Percentiles rank a stretch among this genome's conserved stretches.
phyloP scores from a whole-genome alignment of 2,113 vertebrate genomes.

The Dipodomys spectabilis region DNA sequence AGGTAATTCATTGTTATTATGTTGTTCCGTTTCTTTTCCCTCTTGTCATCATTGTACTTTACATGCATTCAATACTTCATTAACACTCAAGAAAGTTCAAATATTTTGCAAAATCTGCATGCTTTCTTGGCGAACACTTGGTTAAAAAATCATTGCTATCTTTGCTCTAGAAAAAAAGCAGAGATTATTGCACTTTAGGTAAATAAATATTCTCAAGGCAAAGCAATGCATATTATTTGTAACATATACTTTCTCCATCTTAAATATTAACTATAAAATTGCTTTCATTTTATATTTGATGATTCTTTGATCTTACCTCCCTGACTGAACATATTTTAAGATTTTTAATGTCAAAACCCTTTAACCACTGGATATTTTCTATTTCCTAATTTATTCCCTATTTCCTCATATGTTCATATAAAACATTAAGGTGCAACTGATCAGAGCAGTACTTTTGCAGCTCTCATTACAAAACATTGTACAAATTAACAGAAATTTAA shows the following conservation, averaged over 20 bases:
- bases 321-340: background rate
- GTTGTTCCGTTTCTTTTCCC: background rate
- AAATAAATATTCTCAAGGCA: background rate
- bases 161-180: background rate
- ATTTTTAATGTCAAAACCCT: background rate
- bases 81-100: background rate
- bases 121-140: background rate
- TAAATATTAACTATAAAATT: background rate
- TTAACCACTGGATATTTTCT: background rate
- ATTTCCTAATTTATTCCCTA: background rate
- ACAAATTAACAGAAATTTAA: background rate
- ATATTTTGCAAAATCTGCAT: background rate
- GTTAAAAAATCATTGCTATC: background rate
- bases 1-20: rapidly evolving
- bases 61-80: background rate
- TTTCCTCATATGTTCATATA: background rate
- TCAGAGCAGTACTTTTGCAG: conserved; percentile 21
- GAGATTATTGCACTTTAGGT: background rate
- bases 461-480: background rate
- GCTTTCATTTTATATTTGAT: background rate
- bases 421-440: background rate
- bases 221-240: background rate
- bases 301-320: background rate
- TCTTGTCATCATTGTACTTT: background rate
- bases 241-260: background rate